These are phyloP conservation scores for Myanophis thanlyinensis DNA, from an alignment of 2,113 vertebrate species.

Conservation along the genomic window DNA sequence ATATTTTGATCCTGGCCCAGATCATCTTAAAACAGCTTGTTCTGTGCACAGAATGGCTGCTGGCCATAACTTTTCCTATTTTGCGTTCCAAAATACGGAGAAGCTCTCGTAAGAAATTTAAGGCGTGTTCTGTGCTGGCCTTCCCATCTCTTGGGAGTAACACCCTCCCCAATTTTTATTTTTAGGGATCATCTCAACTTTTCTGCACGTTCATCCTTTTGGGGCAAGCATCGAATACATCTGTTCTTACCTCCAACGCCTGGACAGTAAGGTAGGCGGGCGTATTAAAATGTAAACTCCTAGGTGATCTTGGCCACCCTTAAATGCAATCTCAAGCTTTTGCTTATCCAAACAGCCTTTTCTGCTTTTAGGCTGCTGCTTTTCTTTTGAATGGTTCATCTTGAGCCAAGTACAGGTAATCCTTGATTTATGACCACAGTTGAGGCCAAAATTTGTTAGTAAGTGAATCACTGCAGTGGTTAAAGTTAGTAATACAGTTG, in stretches of 20 bases:
- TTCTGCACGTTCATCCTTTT: slow-evolving; percentile 93
- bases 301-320: not conserved
- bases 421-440: not conserved
- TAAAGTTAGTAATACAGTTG: not conserved
- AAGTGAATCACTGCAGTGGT: not conserved
- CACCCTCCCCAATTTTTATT: slow-evolving; percentile 22
- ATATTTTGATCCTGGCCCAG: not conserved
- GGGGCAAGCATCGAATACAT: slow-evolving; percentile 98
- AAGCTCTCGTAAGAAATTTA: not conserved
- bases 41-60: not conserved
- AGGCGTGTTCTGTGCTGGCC: not conserved
- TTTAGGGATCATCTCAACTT: slow-evolving; percentile 92
- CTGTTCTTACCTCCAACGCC: slow-evolving; percentile 93
- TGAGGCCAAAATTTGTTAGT: not conserved
- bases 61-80: not conserved
- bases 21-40: not conserved
- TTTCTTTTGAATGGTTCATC: not conserved
- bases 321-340: not conserved
- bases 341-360: fast-evolving
- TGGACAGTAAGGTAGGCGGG: slow-evolving; percentile 87
- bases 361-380: not conserved
- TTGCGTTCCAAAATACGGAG: too few relatives aligned
- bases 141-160: fast-evolving
- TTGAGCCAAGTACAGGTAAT: not conserved
- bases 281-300: not conserved